A percentile compares a stretch with the other conserved stretches of the same genome.
phyloP scores from a whole-genome alignment of 92 coral and sea anemone genomes.

The Nematostella vectensis region DNA sequence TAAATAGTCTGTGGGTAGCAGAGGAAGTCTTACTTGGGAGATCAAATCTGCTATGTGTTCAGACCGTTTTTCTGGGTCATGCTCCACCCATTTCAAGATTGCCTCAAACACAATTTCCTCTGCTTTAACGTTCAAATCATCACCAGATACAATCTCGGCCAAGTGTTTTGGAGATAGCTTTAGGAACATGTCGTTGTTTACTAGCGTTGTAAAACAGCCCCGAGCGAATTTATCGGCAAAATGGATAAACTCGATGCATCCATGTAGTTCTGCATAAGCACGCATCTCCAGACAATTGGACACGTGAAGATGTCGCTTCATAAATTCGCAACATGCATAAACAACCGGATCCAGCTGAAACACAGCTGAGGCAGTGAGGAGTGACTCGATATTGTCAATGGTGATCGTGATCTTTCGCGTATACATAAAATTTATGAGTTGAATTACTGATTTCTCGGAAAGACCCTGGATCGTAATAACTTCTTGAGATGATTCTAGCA shows the following conservation, averaged over 20 bases:
- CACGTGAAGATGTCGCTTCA: conserved; percentile 78
- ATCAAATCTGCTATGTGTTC: conserved; percentile 54
- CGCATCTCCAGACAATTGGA: conserved; percentile 92
- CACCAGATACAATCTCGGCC: conserved; percentile 59
- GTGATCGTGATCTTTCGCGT: conserved; percentile 77
- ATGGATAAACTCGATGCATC: conserved; percentile 67
- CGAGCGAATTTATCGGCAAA: conserved; percentile 77
- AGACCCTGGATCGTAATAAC: conserved; percentile 75
- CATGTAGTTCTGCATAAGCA: conserved; percentile 86
- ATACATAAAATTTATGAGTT: conserved; percentile 71
- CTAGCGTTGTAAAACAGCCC: conserved; percentile 53
- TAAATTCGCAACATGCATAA: conserved; percentile 90
- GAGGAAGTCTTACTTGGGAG: conserved; percentile 67
- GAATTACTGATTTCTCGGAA: conserved; percentile 73
- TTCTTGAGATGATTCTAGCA: conserved; percentile 75
- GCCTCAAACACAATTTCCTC: conserved; percentile 92
- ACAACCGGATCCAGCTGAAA: conserved; percentile 86
- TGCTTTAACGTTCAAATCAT: conserved; percentile 55
- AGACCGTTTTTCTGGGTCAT: conserved; percentile 47
- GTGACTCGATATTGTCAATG: conserved; percentile 79
- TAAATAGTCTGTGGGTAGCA: conserved; percentile 56
- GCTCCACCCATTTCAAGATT: conserved; percentile 69
- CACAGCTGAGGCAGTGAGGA: conserved; percentile 83
- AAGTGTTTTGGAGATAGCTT: conserved; percentile 68
- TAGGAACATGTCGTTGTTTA: conserved; percentile 69